phyloP scores from a whole-genome alignment of 2,113 vertebrate species.

The Myotis davidii region DNA sequence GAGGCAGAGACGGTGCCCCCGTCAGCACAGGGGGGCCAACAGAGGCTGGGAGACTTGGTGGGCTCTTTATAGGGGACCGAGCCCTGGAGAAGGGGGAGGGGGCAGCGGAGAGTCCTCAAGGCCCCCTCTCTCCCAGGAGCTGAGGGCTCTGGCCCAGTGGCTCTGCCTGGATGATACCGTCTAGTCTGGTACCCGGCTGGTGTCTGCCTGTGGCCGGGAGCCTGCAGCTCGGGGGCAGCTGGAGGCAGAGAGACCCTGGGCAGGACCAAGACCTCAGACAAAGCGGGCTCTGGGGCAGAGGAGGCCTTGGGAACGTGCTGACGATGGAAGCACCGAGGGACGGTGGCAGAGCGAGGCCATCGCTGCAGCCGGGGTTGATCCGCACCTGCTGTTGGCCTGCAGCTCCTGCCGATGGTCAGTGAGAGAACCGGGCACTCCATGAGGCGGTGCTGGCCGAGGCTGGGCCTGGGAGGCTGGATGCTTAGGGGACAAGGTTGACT shows the following conservation, averaged over 20 bases:
- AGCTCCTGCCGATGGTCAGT: background rate
- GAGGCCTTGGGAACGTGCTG: background rate
- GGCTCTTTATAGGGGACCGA: background rate
- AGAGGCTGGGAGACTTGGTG: background rate
- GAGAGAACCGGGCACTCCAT: background rate
- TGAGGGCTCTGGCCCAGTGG: background rate
- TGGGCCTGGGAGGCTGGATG: accelerated
- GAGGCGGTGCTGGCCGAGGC: accelerated
- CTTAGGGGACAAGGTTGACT: background rate
- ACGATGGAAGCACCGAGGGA: accelerated
- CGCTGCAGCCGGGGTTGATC: accelerated
- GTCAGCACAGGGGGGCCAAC: too few relatives aligned
- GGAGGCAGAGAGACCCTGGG: background rate
- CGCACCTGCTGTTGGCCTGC: background rate
- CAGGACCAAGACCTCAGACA: background rate
- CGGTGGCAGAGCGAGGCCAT: background rate
- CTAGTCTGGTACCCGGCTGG: background rate
- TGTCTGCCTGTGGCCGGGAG: background rate
- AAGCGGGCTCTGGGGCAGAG: background rate
- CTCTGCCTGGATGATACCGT: background rate
- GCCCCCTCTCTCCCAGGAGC: background rate
- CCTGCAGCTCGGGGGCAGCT: too few relatives aligned
- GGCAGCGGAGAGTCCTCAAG: accelerated
- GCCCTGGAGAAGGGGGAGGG: background rate
- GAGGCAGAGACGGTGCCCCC: accelerated